Evolutionary conservation across 2,888 invertebrate species (phyloP).

Genomic region (Rhingia rostrata): DNA sequence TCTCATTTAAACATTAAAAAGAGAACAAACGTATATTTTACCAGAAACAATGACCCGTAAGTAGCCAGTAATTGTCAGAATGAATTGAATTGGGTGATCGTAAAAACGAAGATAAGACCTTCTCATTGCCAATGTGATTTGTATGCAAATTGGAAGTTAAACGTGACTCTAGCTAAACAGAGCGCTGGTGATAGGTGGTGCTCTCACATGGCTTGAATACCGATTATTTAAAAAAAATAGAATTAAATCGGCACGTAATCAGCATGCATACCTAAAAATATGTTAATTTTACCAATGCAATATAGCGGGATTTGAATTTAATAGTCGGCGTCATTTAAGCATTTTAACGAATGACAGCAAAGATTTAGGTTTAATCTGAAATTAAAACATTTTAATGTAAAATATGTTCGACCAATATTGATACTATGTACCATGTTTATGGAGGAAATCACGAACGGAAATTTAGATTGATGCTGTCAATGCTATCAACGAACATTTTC

Average conservation of each 20-base stretch:
- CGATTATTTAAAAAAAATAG: slow-evolving; percentile 37
- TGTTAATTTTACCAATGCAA: slow-evolving; percentile 42
- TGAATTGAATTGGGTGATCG: slow-evolving; percentile 46
- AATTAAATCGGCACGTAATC: slow-evolving; percentile 48
- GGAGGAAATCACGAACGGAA: too few relatives aligned
- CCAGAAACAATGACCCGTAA: slow-evolving; percentile 53
- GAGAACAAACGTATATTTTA: slow-evolving; percentile 32
- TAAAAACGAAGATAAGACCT: slow-evolving; percentile 51
- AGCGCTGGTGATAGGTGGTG: slow-evolving; percentile 3
- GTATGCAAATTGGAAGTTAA: slow-evolving; percentile 65
- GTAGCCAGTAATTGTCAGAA: slow-evolving; percentile 63
- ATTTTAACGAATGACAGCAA: neutral
- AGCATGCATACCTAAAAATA: slow-evolving; percentile 6
- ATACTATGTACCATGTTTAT: too few relatives aligned
- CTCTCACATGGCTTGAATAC: slow-evolving; percentile 45
- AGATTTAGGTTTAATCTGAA: too few relatives aligned
- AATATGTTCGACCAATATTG: too few relatives aligned
- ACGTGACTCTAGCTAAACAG: slow-evolving; percentile 57
- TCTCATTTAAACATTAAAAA: neutral
- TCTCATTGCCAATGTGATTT: slow-evolving; percentile 56
- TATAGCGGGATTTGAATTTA: slow-evolving; percentile 29
- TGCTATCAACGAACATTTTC: too few relatives aligned
- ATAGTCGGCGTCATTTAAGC: slow-evolving; percentile 4
- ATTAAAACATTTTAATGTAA: neutral
- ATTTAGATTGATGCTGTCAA: too few relatives aligned